These are phyloP conservation scores for Eulemur mongoz DNA, from an alignment of 2,797 vertebrate species.

Conservation along the genomic window DNA sequence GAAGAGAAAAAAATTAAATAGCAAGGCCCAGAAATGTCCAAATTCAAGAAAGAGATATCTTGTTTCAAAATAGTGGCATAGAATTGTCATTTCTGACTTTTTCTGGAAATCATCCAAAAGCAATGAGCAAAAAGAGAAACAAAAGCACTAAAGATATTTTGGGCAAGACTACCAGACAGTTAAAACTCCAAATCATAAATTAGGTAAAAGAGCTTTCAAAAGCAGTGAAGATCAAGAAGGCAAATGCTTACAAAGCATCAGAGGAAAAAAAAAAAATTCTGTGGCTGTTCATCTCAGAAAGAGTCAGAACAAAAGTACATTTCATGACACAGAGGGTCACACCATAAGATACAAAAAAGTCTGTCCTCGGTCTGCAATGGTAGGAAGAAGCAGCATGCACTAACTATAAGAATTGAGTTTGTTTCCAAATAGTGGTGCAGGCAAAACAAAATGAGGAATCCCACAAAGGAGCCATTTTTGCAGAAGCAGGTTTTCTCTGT, in stretches of 20 bases:
- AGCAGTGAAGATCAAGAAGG: background rate
- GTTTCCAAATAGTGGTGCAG: background rate
- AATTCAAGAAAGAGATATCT: background rate
- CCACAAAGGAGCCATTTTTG: background rate
- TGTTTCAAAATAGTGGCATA: background rate
- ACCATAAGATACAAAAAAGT: background rate
- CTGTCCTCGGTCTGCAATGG: no score
- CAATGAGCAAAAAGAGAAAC: background rate
- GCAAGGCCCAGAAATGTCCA: background rate
- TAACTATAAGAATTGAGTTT: background rate
- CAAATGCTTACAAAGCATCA: background rate
- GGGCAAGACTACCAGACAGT: background rate
- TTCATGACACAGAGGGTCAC: background rate
- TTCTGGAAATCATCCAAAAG: conserved; percentile 44
- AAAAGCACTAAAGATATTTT: conserved; percentile 15
- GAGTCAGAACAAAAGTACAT: background rate
- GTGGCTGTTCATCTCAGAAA: background rate
- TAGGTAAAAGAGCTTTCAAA: background rate
- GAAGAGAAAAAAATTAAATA: background rate
- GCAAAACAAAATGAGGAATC: background rate
- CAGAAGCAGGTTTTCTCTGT: background rate
- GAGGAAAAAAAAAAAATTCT: background rate
- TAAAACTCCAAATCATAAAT: background rate
- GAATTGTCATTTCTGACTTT: background rate
- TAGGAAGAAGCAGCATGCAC: background rate